phyloP scores from a whole-genome alignment of 23 tunicate genomes.

The Ascidia mentula region DNA sequence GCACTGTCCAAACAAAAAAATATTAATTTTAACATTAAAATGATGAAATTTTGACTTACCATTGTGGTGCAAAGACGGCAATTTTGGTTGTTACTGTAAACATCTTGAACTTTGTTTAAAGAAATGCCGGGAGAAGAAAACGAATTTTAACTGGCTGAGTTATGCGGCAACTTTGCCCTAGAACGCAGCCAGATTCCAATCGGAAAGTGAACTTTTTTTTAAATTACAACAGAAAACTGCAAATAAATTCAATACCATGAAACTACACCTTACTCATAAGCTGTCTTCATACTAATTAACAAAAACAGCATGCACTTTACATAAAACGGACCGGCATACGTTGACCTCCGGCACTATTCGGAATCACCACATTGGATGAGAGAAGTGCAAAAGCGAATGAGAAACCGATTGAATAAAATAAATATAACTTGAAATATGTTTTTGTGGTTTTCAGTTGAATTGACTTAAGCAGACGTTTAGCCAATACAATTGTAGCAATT shows the following conservation, averaged over 20 bases:
- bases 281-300: too few species aligned
- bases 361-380: constrained; percentile 1
- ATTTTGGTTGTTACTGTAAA: constrained; percentile 28
- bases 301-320: not conserved
- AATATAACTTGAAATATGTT: too few species aligned
- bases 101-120: constrained; percentile 12
- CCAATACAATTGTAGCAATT: too few species aligned
- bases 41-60: constrained; percentile 26
- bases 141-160: not conserved
- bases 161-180: not conserved
- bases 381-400: too few species aligned
- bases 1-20: constrained; percentile 27
- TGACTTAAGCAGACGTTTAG: too few species aligned
- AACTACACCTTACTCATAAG: too few species aligned
- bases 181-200: not conserved
- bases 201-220: not conserved
- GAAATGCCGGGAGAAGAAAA: not conserved
- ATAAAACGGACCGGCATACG: not conserved
- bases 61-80: constrained; percentile 63
- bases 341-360: not conserved
- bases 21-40: not conserved
- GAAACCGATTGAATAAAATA: too few species aligned
- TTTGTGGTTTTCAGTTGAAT: too few species aligned
- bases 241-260: not conserved
- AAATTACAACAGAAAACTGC: not conserved